Conservation (phyloP, 2,113 vertebrate species). For the Dolichallabes microphthalmus region DNA sequence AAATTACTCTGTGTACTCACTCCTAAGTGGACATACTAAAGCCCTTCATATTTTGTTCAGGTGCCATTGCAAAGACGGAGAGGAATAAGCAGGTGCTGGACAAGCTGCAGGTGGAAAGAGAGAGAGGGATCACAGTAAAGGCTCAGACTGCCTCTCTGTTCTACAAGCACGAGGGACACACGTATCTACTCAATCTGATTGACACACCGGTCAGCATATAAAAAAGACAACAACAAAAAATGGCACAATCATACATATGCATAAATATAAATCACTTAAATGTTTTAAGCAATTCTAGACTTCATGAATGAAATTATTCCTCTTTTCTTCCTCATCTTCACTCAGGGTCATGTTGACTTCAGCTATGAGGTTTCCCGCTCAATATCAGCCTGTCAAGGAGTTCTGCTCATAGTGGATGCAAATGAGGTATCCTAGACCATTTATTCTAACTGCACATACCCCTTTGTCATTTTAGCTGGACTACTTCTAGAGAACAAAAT, state of each 20-base stretch:
- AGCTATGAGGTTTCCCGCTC: conserved; percentile 96
- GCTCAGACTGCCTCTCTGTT: conserved; percentile 97
- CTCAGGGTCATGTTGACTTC: conserved; percentile 95
- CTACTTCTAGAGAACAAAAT: not conserved
- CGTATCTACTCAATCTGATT: conserved; percentile 94
- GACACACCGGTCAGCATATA: conserved; percentile 85
- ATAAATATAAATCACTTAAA: not conserved
- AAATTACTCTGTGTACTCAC: not conserved
- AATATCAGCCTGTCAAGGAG: conserved; percentile 92
- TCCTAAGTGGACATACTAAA: not conserved
- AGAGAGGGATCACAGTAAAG: conserved; percentile 97
- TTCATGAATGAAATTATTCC: not conserved
- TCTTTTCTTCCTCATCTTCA: conserved; percentile 42
- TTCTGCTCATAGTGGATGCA: conserved; percentile 91
- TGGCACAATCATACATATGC: not conserved
- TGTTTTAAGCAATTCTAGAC: not conserved
- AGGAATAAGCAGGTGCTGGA: conserved; percentile 94
- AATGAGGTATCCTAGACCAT: conserved; percentile 81
- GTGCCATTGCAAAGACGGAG: conserved; percentile 86
- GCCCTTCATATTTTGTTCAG: conserved; percentile 64
- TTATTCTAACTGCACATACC: not conserved
- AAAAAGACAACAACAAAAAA: conserved; percentile 21
- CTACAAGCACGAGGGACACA: conserved; percentile 76
- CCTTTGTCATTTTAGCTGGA: not conserved
- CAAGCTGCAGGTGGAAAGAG: conserved; percentile 95